Evolutionary conservation across 2,888 invertebrate species (phyloP), one percentile per base, ranked within the genome.

Genomic region (Acrobasis repandana): DNA sequence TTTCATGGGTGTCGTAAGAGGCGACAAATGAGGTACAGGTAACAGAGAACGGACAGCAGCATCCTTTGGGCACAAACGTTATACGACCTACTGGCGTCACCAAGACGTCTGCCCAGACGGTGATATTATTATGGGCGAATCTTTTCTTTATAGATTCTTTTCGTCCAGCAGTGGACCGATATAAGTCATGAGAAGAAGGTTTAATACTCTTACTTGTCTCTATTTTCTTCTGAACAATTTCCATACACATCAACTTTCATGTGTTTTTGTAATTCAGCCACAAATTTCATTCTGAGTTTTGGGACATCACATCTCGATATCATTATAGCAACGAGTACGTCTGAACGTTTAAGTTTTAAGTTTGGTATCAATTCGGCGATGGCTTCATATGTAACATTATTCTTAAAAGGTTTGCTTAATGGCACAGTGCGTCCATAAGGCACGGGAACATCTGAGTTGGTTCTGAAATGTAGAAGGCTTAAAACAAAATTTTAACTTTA

Each of bases 371-470:
- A 58, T 50, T 71, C 58, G 5, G 67, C 56, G 69, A 82, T 61
- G n/a, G 74, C 50, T 15, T 64, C 60, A 14, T 60, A 5, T 6
- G 68, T 63, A 11, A 69, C 48, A 33, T 63, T 59, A 11, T 46
- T 2, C 14, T 68, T 58, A 34, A 72, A 11, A 8, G 79, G 74
- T 20, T 64, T 58, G 6, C 62, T 62, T 9, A 85, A 63, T 2
- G 84, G 69, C 1, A 94, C 62, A 2, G 94, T 93, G 54, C 95
- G 89, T 0, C 95, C 95, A 62, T 95, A 95, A 0, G 95, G 94
- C 4, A 95, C 94, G 0, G 95, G 95, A 15, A 95, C 88, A 67
- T 95, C 95, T 2, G 95, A 90, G 65, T 94, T 93, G 75, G 86
- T 91, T 73, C 96, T 94, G 81, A 75, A 93, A 77, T 78, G 2